Percentiles rank a stretch among this genome's conserved stretches.
These are phyloP conservation scores for Seriola quinqueradiata DNA, from an alignment of 2,113 vertebrate genomes.

Conservation along the genomic window DNA sequence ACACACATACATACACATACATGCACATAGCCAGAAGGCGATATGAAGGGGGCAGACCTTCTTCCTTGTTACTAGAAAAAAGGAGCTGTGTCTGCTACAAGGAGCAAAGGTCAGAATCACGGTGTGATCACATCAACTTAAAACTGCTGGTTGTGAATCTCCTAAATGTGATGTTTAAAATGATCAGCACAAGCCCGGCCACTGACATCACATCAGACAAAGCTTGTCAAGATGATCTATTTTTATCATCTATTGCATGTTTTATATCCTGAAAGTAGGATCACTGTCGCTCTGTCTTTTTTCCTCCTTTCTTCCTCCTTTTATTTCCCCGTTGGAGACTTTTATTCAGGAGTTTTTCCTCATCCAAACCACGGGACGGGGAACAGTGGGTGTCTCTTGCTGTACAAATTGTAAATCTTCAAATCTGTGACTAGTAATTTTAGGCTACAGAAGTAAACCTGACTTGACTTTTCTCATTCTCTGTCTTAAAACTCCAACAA, in stretches of 20 bases:
- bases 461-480: not conserved
- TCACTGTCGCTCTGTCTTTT: not conserved
- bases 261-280: not conserved
- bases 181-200: not conserved
- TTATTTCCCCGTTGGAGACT: not conserved
- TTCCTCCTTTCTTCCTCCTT: not conserved
- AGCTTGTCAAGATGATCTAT: not conserved
- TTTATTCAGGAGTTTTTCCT: not conserved
- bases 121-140: not conserved
- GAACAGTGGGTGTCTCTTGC: not conserved
- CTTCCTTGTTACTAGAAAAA: not conserved
- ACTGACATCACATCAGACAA: not conserved
- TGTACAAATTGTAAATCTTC: not conserved
- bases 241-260: not conserved
- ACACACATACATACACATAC: constrained; percentile 30
- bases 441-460: not conserved
- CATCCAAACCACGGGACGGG: not conserved
- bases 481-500: not conserved
- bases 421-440: not conserved
- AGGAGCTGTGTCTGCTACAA: not conserved
- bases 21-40: constrained; percentile 16
- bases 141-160: not conserved
- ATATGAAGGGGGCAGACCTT: not conserved
- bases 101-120: constrained; percentile 20
- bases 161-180: not conserved